Conservation (phyloP, 2,113 vertebrate genomes). For the Oryzias celebensis region DNA sequence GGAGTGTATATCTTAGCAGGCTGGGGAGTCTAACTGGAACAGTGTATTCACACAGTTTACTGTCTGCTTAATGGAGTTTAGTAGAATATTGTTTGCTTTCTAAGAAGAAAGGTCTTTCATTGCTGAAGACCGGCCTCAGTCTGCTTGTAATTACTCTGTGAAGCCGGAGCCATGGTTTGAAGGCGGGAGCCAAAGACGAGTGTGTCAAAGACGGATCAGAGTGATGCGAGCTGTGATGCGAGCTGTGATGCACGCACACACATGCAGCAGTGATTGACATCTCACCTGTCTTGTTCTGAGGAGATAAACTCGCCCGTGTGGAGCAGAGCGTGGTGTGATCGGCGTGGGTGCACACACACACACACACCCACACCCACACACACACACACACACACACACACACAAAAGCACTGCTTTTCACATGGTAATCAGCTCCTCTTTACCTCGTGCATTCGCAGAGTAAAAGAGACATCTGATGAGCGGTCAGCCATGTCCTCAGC, state of each 20-base stretch:
- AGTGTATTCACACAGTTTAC: slow-evolving; percentile 10
- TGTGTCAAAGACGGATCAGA: slow-evolving; percentile 32
- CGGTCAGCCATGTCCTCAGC: slow-evolving; percentile 63
- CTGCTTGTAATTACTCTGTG: slow-evolving; percentile 53
- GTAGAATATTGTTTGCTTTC: slow-evolving; percentile 44
- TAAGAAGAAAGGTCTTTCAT: slow-evolving; percentile 43
- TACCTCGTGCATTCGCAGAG: slow-evolving; percentile 38
- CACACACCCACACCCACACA: slow-evolving; percentile 11
- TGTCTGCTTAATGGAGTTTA: slow-evolving; percentile 16
- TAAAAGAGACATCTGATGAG: slow-evolving; percentile 75
- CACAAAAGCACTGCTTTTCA: slow-evolving; percentile 39
- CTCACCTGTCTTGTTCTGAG: slow-evolving; percentile 17
- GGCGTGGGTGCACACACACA: not conserved
- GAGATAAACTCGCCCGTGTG: not conserved
- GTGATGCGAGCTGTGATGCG: not conserved
- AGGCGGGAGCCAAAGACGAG: slow-evolving; percentile 26
- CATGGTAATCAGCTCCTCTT: slow-evolving; percentile 64
- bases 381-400: slow-evolving; percentile 9
- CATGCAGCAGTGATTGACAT: slow-evolving; percentile 4
- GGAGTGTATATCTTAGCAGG: slow-evolving; percentile 41
- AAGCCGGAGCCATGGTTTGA: slow-evolving; percentile 32
- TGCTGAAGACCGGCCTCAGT: slow-evolving; percentile 2
- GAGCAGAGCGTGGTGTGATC: not conserved
- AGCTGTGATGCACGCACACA: not conserved
- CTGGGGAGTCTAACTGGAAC: slow-evolving; percentile 49